Evolutionary conservation across 2,888 invertebrate genomes (phyloP), one percentile per base, ranked within the genome.

Genomic region (Cyrtodaria siliqua): DNA sequence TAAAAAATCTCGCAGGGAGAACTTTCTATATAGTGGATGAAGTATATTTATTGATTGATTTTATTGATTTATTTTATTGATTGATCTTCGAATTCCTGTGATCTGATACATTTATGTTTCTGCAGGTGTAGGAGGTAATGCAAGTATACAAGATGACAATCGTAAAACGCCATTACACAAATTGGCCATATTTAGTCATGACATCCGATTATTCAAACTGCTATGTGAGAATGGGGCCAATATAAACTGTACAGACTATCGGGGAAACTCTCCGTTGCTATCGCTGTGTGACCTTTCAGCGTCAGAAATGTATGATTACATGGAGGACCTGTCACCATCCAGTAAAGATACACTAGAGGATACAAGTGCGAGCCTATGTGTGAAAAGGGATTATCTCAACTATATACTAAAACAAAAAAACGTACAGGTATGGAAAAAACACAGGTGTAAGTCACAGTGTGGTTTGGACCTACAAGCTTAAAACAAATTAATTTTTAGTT

Each of bases 161-260:
- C 82, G 86, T 24, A 82, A 86, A 68, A 88, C 90, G 2, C 85
- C 86, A 2, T 78, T 90, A 23, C 90, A 90, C 71, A 84, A 80
- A 24, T 55, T 85, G 12, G 84, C 86, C 14, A 82, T 87, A 24
- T 79, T 60, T 33, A 88, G 90, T 64, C 74, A 82, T 23, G 88
- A 90, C 56, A 66, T 84, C 1, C 68, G 86, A 14, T 67, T 91
- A 26, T 63, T 88, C 16, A 72, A 82, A 40, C 73, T 90, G 16
- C 77, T 91, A 4, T 84, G 82, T 81, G 88, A 89, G 18, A 87
- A 86, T 68, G 90, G 90, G 6, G 88, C 88, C n/a, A 82, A 85
- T 56, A 59, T 89, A 2, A 89, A 87, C 61, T 83, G 85, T 12
- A 52, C 74, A 26, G 90, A 90, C 61, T 33, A 64, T 29, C 63